Percentiles rank a stretch among this genome's conserved stretches.
Evolutionary conservation across 2,888 invertebrate genomes (phyloP).

Genomic region (Andrena haemorrhoa): DNA sequence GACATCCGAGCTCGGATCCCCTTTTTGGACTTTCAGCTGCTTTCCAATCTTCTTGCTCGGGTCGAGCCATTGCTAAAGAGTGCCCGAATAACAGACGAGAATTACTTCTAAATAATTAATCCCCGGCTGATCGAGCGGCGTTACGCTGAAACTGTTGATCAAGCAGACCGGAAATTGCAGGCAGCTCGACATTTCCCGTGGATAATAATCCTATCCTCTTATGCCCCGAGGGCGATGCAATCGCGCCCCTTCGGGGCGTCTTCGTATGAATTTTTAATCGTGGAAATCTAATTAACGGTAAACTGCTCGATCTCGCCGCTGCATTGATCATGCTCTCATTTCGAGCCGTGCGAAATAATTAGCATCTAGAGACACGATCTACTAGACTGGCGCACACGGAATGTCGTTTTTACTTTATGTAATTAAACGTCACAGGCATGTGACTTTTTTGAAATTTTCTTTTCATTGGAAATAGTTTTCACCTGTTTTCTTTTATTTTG

Average conservation of each 20-base stretch:
- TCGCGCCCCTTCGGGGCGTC: slow-evolving; percentile 45
- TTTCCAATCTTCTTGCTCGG: slow-evolving; percentile 94
- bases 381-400: not conserved
- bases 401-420: not conserved
- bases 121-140: slow-evolving; percentile 16
- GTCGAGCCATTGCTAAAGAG: slow-evolving; percentile 95
- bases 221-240: slow-evolving; percentile 44
- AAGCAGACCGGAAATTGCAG: slow-evolving; percentile 79
- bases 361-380: not conserved
- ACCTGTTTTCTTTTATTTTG: too few species aligned
- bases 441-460: not conserved
- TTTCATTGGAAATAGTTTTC: too few species aligned
- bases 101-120: slow-evolving; percentile 54
- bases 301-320: slow-evolving; percentile 36
- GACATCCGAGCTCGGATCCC: slow-evolving; percentile 86
- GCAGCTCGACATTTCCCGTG: slow-evolving; percentile 74
- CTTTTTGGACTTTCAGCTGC: slow-evolving; percentile 90
- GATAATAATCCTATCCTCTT: slow-evolving; percentile 73
- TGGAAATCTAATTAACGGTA: slow-evolving; percentile 64
- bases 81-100: slow-evolving; percentile 13
- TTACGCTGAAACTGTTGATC: slow-evolving; percentile 56
- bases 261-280: slow-evolving; percentile 61
- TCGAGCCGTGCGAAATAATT: not conserved
- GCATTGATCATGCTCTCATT: slow-evolving; percentile 8
- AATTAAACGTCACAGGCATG: not conserved